Evolutionary conservation across 2,113 vertebrate species (phyloP).

Genomic region (Pterocles gutturalis): DNA sequence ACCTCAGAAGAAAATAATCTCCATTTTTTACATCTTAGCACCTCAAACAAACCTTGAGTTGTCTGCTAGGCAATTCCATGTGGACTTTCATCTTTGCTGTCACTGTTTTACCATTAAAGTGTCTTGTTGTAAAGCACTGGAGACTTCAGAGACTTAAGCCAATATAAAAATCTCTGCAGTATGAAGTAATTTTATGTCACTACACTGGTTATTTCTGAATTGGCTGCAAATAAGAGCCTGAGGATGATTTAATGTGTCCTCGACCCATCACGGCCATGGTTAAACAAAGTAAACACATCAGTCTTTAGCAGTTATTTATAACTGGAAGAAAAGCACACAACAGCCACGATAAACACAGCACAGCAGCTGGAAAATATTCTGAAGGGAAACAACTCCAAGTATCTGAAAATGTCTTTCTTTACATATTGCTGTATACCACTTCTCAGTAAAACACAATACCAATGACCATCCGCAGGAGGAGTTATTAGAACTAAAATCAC

Average conservation of each 20-base stretch:
- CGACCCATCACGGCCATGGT: conserved; percentile 38
- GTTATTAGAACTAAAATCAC: neutral
- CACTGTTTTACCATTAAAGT: neutral
- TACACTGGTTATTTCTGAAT: conserved; percentile 33
- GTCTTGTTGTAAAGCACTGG: conserved; percentile 17
- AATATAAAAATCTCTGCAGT: conserved; percentile 43
- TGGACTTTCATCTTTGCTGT: neutral
- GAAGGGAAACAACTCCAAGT: neutral
- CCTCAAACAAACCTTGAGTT: conserved; percentile 2
- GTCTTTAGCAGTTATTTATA: conserved; percentile 54
- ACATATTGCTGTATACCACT: neutral
- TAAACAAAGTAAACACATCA: conserved; percentile 69
- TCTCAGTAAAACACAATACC: neutral
- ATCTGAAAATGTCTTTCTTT: neutral
- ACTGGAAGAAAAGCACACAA: conserved; percentile 25
- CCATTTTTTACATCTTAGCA: neutral
- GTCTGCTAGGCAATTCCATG: neutral
- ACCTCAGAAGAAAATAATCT: neutral
- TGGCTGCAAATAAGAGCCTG: conserved; percentile 48
- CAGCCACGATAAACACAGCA: neutral
- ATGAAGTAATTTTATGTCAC: conserved; percentile 56
- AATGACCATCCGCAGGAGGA: neutral
- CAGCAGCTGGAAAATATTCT: neutral
- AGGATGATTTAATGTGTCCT: conserved; percentile 68
- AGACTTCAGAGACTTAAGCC: conserved; percentile 40